These are phyloP conservation scores for Geotrypetes seraphini DNA, from an alignment of 2,797 vertebrate genomes.

Conservation along the genomic window DNA sequence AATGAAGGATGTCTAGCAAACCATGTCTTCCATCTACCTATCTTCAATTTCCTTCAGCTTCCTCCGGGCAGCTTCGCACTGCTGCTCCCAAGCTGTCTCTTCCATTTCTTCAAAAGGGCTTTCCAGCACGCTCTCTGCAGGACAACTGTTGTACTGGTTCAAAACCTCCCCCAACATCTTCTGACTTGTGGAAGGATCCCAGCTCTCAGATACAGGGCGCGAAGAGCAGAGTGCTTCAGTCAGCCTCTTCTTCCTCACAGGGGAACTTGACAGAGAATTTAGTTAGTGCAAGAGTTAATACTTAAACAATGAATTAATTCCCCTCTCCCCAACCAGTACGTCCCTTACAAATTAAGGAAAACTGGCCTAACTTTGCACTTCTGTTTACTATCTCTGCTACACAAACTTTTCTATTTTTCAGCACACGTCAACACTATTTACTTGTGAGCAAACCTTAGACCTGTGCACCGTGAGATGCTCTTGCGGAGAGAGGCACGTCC, in stretches of 20 bases:
- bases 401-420: background rate
- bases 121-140: slow-evolving; percentile 40
- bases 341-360: background rate
- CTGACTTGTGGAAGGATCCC: slow-evolving; percentile 47
- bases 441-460: no score
- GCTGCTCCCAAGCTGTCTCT: slow-evolving; percentile 49
- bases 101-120: slow-evolving; percentile 56
- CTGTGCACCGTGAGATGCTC: no score
- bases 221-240: slow-evolving; percentile 40
- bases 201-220: slow-evolving; percentile 32
- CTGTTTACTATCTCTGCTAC: background rate
- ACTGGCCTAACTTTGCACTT: slow-evolving; percentile 1
- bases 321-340: no score
- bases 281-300: slow-evolving; percentile 1
- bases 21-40: no score
- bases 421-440: no score
- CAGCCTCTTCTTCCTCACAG: slow-evolving; percentile 51
- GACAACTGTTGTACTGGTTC: slow-evolving; percentile 28
- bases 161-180: slow-evolving; percentile 32
- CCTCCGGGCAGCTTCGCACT: slow-evolving; percentile 52
- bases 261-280: slow-evolving; percentile 38
- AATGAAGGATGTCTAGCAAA: no score
- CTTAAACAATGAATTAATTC: no score
- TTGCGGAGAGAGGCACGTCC: no score
- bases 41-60: slow-evolving; percentile 59